These are phyloP conservation scores for Drosophila pseudoobscura DNA, from an alignment of 1,140 invertebrate genomes.

Conservation along the genomic window DNA sequence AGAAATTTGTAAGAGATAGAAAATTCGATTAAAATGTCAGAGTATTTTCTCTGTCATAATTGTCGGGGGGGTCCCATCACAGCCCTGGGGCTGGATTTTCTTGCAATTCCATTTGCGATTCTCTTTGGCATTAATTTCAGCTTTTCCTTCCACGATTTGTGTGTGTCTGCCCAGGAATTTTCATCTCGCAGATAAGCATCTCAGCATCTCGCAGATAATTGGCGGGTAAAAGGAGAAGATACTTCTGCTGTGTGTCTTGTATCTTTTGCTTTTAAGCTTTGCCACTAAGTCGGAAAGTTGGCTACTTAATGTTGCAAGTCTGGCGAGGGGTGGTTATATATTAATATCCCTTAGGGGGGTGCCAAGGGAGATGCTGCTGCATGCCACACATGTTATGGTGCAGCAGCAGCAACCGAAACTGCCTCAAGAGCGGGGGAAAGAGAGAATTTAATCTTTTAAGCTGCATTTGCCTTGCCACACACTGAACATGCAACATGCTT, in stretches of 20 bases:
- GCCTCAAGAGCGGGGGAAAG: slow-evolving; percentile 1
- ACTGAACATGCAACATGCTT: slow-evolving; percentile 74
- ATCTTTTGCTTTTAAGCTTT: slow-evolving; percentile 41
- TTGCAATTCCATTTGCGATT: slow-evolving; percentile 5
- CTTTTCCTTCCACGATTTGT: slow-evolving; percentile 5
- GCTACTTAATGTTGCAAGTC: slow-evolving; percentile 62
- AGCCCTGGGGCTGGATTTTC: not conserved
- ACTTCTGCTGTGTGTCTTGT: slow-evolving; percentile 12
- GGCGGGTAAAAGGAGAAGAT: not conserved
- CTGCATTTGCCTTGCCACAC: slow-evolving; percentile 71
- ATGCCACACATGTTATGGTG: slow-evolving; percentile 47
- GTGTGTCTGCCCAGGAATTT: slow-evolving; percentile 4
- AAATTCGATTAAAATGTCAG: too few species aligned
- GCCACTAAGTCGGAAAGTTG: slow-evolving; percentile 63
- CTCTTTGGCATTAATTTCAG: slow-evolving; percentile 34
- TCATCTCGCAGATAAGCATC: slow-evolving; percentile 13
- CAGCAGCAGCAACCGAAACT: not conserved
- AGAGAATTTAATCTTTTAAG: slow-evolving; percentile 75
- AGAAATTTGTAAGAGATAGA: too few species aligned
- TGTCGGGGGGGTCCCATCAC: not conserved
- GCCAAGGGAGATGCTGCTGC: not conserved
- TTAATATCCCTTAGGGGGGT: slow-evolving; percentile 2
- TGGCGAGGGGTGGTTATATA: slow-evolving; percentile 56
- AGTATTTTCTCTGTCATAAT: not conserved
- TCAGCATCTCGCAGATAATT: slow-evolving; percentile 12